Evolutionary conservation across 2,797 vertebrate species (phyloP).

Genomic region (Lagodon rhomboides): DNA sequence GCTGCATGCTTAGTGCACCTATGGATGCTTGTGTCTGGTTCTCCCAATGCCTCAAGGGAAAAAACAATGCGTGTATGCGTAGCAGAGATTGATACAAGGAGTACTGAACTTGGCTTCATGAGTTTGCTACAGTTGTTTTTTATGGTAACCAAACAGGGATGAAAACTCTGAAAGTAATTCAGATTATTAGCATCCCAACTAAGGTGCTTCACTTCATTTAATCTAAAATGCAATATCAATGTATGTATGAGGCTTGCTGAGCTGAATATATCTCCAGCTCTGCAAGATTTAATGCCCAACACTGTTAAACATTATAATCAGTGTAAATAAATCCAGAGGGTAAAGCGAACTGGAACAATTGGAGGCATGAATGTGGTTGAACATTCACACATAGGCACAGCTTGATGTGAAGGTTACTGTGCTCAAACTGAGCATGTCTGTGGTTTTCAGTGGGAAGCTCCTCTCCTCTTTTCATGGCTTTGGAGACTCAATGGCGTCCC

Average conservation of each 20-base stretch:
- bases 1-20: background rate
- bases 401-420: constrained; percentile 48
- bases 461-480: constrained; percentile 47
- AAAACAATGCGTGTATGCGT: background rate
- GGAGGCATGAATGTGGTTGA: constrained; percentile 15
- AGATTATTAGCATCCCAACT: constrained; percentile 39
- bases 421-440: constrained; percentile 39
- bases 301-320: constrained; percentile 67
- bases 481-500: constrained; percentile 60
- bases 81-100: constrained; percentile 1
- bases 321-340: constrained; percentile 51
- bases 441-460: constrained; percentile 54
- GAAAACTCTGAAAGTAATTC: constrained; percentile 38
- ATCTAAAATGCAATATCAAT: constrained; percentile 37
- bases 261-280: constrained; percentile 26
- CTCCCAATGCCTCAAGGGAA: background rate
- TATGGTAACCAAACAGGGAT: constrained; percentile 18
- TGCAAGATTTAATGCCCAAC: constrained; percentile 46
- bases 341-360: constrained; percentile 25
- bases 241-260: constrained; percentile 14
- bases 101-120: constrained; percentile 36
- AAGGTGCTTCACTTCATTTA: background rate
- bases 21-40: background rate
- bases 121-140: constrained; percentile 36
- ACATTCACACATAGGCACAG: constrained; percentile 25